These are phyloP conservation scores for Meteorus sp. DNA, from an alignment of 1,140 invertebrate genomes.

Conservation along the genomic window DNA sequence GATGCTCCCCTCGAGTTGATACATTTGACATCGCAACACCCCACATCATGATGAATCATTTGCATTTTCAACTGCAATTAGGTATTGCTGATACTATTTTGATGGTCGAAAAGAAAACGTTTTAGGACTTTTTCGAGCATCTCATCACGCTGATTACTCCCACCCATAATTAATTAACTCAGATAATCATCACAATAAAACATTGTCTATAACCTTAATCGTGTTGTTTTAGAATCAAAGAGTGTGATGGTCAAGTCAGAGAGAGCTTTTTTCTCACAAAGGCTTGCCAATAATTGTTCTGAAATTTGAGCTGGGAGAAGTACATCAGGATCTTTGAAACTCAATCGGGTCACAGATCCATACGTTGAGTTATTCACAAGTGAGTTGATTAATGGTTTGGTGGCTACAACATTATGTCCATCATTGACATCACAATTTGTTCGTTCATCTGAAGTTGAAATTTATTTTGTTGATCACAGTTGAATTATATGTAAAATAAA, in stretches of 20 bases:
- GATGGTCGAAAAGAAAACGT: no score
- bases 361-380: conserved; percentile 38
- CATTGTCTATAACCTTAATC: conserved; percentile 54
- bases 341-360: conserved; percentile 53
- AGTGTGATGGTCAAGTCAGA: conserved; percentile 68
- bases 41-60: no score
- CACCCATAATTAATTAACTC: no score
- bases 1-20: no score
- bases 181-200: no score
- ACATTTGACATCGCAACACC: no score
- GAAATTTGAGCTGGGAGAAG: conserved; percentile 72
- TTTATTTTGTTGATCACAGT: neutral
- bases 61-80: no score
- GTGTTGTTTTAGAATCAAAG: conserved; percentile 69
- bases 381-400: conserved; percentile 27
- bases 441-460: conserved; percentile 13
- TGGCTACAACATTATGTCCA: neutral
- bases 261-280: conserved; percentile 68
- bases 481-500: neutral
- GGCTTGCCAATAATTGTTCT: conserved; percentile 66
- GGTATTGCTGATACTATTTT: no score
- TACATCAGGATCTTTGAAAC: conserved; percentile 67
- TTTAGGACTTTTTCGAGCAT: no score
- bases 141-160: no score
- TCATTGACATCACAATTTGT: conserved; percentile 2